Evolutionary conservation across 2,113 vertebrate genomes (phyloP).

Genomic region (Grallaria varia): DNA sequence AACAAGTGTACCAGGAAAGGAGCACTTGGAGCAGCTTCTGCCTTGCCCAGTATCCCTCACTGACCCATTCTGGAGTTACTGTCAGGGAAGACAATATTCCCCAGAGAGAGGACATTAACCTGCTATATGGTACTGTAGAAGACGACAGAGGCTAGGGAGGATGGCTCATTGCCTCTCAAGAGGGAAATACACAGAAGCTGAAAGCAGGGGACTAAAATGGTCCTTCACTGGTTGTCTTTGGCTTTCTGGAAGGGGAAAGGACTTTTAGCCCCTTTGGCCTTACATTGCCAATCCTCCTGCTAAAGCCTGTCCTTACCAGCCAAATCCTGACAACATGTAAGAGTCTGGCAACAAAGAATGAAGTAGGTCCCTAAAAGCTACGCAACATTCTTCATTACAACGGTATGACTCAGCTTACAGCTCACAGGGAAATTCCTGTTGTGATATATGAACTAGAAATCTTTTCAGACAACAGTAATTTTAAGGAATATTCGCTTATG

Average conservation of each 20-base stretch:
- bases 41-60: background rate
- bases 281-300: accelerated
- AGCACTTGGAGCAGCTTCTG: background rate
- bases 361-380: background rate
- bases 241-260: background rate
- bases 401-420: background rate
- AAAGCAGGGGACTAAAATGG: background rate
- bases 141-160: background rate
- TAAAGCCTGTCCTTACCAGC: background rate
- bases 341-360: background rate
- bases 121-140: background rate
- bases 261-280: background rate
- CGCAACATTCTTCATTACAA: accelerated
- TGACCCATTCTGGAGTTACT: background rate
- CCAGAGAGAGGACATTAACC: background rate
- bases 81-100: background rate
- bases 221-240: background rate
- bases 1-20: background rate
- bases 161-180: background rate
- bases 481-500: background rate
- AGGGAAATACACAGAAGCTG: background rate
- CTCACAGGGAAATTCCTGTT: background rate
- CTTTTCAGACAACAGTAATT: background rate
- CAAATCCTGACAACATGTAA: background rate
- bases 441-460: background rate